Evolutionary conservation across 1,140 invertebrate species (phyloP).

Genomic region (Goniozus legneri): DNA sequence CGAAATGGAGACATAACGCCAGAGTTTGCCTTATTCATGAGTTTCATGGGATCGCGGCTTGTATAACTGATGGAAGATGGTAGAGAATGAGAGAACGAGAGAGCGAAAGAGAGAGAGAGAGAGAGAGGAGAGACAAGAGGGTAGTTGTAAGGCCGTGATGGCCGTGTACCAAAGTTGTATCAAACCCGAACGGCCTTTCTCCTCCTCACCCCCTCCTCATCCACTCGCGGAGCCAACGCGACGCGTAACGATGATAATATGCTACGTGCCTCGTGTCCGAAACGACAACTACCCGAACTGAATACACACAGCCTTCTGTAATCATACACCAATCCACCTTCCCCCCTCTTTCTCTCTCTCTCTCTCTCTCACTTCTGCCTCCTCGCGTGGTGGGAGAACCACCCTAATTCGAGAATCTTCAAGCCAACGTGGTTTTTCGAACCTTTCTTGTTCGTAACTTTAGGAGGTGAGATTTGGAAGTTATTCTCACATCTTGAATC

Average conservation of each 20-base stretch:
- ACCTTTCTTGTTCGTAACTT: no score
- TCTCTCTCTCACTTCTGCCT: neutral
- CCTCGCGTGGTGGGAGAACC: constrained; percentile 9
- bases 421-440: no score
- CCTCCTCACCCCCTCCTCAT: no score
- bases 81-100: no score
- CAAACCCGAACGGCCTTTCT: constrained; percentile 30
- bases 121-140: no score
- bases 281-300: constrained; percentile 32
- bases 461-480: no score
- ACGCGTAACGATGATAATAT: constrained; percentile 36
- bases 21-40: constrained; percentile 37
- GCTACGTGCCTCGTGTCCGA: constrained; percentile 35
- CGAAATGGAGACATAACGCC: constrained; percentile 31
- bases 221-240: no score
- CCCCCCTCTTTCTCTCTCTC: neutral
- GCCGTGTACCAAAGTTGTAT: constrained; percentile 34
- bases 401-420: no score
- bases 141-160: constrained; percentile 32
- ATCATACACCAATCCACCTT: constrained; percentile 20
- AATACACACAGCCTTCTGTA: constrained; percentile 26
- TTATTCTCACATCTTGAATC: no score
- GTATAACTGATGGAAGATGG: constrained; percentile 33
- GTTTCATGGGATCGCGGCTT: constrained; percentile 25
- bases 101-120: no score